These are phyloP conservation scores for Porites lutea DNA, from an alignment of 64 coral and sea anemone genomes.

Conservation along the genomic window DNA sequence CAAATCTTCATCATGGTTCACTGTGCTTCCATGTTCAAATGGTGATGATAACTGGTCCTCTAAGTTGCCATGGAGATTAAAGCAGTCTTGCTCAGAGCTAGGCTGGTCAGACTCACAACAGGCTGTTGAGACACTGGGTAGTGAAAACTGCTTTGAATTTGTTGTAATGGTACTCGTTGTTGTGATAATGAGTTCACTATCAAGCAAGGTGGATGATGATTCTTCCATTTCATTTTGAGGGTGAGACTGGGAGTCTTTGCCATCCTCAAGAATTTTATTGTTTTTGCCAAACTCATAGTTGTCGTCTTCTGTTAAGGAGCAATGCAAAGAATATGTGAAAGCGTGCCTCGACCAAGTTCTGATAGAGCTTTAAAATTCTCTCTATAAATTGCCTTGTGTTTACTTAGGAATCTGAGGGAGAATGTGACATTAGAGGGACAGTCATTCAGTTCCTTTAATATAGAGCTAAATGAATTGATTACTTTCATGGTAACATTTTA, in stretches of 20 bases:
- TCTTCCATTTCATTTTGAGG: background rate
- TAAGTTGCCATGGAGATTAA: slow-evolving; percentile 3
- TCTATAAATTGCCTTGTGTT: too few relatives aligned
- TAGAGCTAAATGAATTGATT: too few relatives aligned
- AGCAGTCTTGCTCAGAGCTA: slow-evolving; percentile 29
- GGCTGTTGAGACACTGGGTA: background rate
- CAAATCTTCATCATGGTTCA: slow-evolving; percentile 30
- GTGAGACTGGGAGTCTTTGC: background rate
- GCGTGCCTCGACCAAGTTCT: background rate
- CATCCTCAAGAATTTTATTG: background rate
- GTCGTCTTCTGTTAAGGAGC: background rate
- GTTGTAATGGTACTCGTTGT: background rate
- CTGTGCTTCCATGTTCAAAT: background rate
- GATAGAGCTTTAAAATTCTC: too few relatives aligned
- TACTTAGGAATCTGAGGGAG: too few relatives aligned
- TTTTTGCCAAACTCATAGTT: slow-evolving; percentile 15
- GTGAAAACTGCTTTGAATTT: background rate
- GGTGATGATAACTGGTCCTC: slow-evolving; percentile 29
- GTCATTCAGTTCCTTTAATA: too few relatives aligned
- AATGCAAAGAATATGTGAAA: background rate
- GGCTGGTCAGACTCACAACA: slow-evolving; percentile 10
- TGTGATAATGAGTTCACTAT: slow-evolving; percentile 1
- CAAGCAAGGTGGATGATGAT: background rate
- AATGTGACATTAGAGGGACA: too few relatives aligned
- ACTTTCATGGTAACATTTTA: too few relatives aligned